A percentile compares a stretch with the other conserved stretches of the same genome.
phyloP scores from a whole-genome alignment of 2,888 invertebrate genomes.

The Mactromeris polynyma region DNA sequence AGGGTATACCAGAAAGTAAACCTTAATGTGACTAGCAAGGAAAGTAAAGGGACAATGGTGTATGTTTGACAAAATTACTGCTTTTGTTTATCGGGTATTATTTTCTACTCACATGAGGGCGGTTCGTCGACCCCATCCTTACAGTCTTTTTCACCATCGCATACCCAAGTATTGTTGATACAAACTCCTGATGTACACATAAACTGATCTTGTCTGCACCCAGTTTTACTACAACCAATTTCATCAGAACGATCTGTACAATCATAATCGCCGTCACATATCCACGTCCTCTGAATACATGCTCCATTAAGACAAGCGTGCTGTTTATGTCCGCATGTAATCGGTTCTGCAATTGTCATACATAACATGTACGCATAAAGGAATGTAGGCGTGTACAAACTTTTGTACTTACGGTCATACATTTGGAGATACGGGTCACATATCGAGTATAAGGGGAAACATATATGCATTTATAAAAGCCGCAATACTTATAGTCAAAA shows the following conservation, averaged over 20 bases:
- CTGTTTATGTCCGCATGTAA: neutral
- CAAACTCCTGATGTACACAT: neutral
- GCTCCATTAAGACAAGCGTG: neutral
- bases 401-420: too few species aligned
- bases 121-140: neutral
- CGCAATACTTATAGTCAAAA: too few species aligned
- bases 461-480: too few species aligned
- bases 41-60: too few species aligned
- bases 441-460: too few species aligned
- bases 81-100: too few species aligned
- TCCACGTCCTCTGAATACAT: neutral
- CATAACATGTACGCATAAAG: too few species aligned
- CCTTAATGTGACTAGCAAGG: too few species aligned
- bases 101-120: neutral
- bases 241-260: neutral
- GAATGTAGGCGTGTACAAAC: too few species aligned
- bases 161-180: neutral
- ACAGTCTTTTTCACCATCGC: slow-evolving; percentile 8
- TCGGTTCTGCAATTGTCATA: neutral
- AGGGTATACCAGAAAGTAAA: too few species aligned
- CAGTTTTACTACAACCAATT: neutral
- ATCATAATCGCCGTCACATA: neutral
- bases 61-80: too few species aligned
- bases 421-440: too few species aligned
- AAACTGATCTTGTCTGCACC: neutral